Conservation (phyloP, 2,113 vertebrate species). For the Dipodomys spectabilis region DNA sequence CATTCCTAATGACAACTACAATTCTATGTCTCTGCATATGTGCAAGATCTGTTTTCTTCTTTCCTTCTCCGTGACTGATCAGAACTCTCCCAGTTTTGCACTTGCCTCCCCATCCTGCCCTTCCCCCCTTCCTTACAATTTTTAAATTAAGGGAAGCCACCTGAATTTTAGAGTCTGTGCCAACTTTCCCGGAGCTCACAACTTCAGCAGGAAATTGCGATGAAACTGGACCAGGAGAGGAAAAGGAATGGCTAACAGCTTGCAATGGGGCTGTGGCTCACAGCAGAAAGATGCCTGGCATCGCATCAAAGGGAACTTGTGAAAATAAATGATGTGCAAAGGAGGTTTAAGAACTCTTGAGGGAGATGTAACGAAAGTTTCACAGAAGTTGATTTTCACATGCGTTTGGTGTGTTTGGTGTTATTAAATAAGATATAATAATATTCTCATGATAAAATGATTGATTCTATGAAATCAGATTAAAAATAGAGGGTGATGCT, state of each 20-base stretch:
- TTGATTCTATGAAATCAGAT: slow-evolving; percentile 24
- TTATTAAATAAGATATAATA: background rate
- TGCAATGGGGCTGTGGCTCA: background rate
- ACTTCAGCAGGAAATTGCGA: background rate
- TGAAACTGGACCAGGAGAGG: background rate
- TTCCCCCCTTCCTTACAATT: background rate
- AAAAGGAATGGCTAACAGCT: background rate
- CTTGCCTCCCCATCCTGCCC: background rate
- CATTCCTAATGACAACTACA: background rate
- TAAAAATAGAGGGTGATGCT: slow-evolving; percentile 40
- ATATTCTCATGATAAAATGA: slow-evolving; percentile 1
- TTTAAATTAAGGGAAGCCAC: slow-evolving; percentile 16
- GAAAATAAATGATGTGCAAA: background rate
- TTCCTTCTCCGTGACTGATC: background rate
- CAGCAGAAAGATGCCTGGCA: background rate
- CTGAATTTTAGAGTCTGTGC: background rate
- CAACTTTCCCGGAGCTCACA: background rate
- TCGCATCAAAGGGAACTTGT: background rate
- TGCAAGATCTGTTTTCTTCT: background rate
- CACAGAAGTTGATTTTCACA: slow-evolving; percentile 39
- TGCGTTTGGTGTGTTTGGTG: background rate
- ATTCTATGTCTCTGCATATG: background rate
- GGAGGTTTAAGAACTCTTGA: slow-evolving; percentile 18
- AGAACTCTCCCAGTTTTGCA: background rate
- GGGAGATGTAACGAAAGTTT: background rate